Evolutionary conservation across 2,113 vertebrate genomes (phyloP), one percentile per base, ranked within the genome.

Genomic region (Theristicus caerulescens): DNA sequence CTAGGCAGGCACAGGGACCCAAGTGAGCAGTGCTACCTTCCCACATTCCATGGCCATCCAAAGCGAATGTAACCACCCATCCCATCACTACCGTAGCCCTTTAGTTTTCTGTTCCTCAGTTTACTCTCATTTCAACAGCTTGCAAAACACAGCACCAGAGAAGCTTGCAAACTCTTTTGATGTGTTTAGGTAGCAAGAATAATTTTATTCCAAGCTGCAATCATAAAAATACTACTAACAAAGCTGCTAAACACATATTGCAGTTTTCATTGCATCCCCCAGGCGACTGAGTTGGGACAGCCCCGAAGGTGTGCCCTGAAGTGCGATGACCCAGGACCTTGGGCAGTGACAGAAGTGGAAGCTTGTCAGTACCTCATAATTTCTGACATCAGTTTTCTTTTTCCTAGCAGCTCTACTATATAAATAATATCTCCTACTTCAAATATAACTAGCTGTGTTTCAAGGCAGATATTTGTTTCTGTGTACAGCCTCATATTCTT

Each of bases 1-100:
- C 11, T 5, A 16, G 26, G 36, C 34, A 69, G 15, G 32, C 4
- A 2, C 1, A 4, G 55, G 46, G 11, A 19, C 38, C 19, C 7
- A 20, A n/a, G 38, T 8, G 38, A 25, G 29, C 16, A 52, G 32
- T 26, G 9, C 13, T 49, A 13, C 17, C 20, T 82, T 59, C 24
- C 29, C 26, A 26, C 14, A 25, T 20, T 47, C 59, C 59, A 12
- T 0, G 0, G 24, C 21, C 36, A 27, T 19, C 21, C 2, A 18
- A 85, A 90, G 11, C 0, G 3, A 78, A 66, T 1, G 5, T 36
- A 58, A 40, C 9, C 13, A n/a, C 14, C 13, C 74, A 8, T 13
- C 13, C 15, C 25, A 20, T 49, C 13, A 5, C 5, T 36, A 21
- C 32, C 14, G 13, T 34, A 1, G 0, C 17, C 26, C 36, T 55